These are phyloP conservation scores for Blastomussa wellsi DNA, from an alignment of 92 coral and sea anemone genomes.

Conservation along the genomic window DNA sequence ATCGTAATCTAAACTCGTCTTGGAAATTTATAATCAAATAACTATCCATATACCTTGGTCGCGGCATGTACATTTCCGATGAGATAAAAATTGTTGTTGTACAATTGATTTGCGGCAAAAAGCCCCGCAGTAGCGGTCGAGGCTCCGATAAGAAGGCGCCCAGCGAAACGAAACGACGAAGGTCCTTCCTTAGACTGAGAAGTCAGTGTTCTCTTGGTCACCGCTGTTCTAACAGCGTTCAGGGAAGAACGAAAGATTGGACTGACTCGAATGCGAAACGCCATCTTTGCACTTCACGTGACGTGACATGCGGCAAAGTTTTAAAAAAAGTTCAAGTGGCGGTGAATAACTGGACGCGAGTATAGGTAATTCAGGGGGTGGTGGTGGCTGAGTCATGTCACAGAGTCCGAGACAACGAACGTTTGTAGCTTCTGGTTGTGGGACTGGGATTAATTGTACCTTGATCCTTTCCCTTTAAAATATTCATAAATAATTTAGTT, in stretches of 20 bases:
- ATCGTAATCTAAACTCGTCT: not conserved
- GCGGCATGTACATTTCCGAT: slow-evolving; percentile 75
- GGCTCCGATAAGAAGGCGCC: slow-evolving; percentile 86
- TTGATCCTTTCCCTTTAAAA: not conserved
- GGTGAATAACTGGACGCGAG: not conserved
- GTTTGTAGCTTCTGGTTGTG: not conserved
- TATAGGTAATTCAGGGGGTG: not conserved
- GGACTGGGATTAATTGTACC: not conserved
- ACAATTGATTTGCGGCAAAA: slow-evolving; percentile 59
- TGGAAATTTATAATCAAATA: not conserved
- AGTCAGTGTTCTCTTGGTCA: slow-evolving; percentile 11
- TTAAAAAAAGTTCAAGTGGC: not conserved
- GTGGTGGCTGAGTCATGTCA: not conserved
- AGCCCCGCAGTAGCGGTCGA: slow-evolving; percentile 69
- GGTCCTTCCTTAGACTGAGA: slow-evolving; percentile 15
- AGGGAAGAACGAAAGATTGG: slow-evolving; percentile 19
- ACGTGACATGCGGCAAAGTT: not conserved
- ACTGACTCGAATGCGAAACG: slow-evolving; percentile 10
- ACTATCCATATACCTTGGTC: slow-evolving; percentile 37
- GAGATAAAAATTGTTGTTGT: slow-evolving; percentile 44
- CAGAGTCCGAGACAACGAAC: not conserved
- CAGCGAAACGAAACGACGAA: slow-evolving; percentile 53
- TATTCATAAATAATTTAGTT: not conserved
- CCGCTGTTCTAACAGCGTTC: not conserved
- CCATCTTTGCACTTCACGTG: not conserved